A percentile compares a stretch with the other conserved stretches of the same genome.
phyloP scores from a whole-genome alignment of 2,797 vertebrate species.

The Typhlichthys eigenmanni region DNA sequence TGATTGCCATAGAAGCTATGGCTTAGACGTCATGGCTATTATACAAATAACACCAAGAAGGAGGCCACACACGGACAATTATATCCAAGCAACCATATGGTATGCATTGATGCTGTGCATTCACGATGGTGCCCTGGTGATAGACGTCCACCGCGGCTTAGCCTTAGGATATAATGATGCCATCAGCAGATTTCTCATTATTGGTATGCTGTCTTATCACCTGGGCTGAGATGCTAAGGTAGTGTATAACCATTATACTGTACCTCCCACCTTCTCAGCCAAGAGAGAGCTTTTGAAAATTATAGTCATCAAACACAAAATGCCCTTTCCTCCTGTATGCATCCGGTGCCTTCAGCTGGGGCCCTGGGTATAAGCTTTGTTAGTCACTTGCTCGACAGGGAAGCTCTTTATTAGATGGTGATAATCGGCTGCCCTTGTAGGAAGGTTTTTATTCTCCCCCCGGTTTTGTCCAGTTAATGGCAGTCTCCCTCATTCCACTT shows the following conservation, averaged over 20 bases:
- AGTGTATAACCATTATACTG: conserved; percentile 46
- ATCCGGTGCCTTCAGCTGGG: conserved; percentile 22
- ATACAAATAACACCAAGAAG: conserved; percentile 10
- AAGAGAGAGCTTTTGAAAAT: conserved; percentile 55
- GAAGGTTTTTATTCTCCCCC: conserved; percentile 23
- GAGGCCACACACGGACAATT: too few relatives aligned
- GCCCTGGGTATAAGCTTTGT: conserved; percentile 1
- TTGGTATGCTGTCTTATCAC: conserved; percentile 30
- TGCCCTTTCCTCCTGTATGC: conserved; percentile 31
- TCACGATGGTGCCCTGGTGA: too few relatives aligned
- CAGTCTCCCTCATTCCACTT: too few relatives aligned
- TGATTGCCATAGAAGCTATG: neutral
- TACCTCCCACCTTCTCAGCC: conserved; percentile 51
- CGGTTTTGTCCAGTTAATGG: conserved; percentile 15
- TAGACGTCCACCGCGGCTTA: too few relatives aligned
- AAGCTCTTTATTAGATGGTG: conserved; percentile 38
- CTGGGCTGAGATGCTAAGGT: conserved; percentile 25
- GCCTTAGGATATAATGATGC: neutral
- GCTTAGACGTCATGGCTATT: conserved; percentile 7
- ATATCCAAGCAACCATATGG: too few relatives aligned
- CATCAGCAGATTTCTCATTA: conserved; percentile 39
- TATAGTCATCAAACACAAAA: conserved; percentile 55
- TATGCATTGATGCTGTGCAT: too few relatives aligned
- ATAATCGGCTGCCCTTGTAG: conserved; percentile 31
- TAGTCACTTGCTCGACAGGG: conserved; percentile 16